Percentiles rank a stretch among this genome's conserved stretches.
These are phyloP conservation scores for Enteromius viviparus DNA, from an alignment of 2,797 vertebrate species.

Conservation along the genomic window DNA sequence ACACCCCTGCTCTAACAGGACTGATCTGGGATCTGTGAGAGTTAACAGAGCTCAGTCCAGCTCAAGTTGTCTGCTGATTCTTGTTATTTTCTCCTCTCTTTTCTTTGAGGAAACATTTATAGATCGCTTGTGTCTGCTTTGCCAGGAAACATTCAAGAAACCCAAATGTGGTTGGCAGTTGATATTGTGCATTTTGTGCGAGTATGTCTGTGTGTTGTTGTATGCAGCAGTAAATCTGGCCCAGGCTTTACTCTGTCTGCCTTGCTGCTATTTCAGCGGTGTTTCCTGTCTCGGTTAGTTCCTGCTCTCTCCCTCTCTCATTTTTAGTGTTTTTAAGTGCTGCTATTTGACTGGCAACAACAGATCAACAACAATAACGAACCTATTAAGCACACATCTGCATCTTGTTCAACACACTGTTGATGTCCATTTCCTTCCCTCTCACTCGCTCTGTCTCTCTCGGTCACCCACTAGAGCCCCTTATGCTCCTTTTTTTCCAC, in stretches of 20 bases:
- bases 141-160: conserved; percentile 44
- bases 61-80: background rate
- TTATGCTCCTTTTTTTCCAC: background rate
- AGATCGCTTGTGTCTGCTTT: conserved; percentile 27
- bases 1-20: no score
- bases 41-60: background rate
- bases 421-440: background rate
- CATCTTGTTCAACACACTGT: conserved; percentile 29
- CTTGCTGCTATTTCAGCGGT: conserved; percentile 35
- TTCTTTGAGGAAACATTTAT: conserved; percentile 34
- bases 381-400: conserved; percentile 11
- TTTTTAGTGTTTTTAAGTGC: background rate
- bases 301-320: conserved; percentile 16
- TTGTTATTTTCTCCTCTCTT: conserved; percentile 5
- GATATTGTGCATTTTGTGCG: conserved; percentile 29
- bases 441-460: background rate
- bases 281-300: conserved; percentile 42
- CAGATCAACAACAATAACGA: conserved; percentile 22
- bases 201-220: conserved; percentile 29
- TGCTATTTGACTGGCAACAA: conserved; percentile 20
- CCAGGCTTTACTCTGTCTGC: conserved; percentile 37
- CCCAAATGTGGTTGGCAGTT: conserved; percentile 28
- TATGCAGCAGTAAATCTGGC: conserved; percentile 39
- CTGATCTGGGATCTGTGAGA: no score
- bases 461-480: background rate